Evolutionary conservation across 2,113 vertebrate genomes (phyloP), one percentile per base, ranked within the genome.

Genomic region (Vulpes lagopus): DNA sequence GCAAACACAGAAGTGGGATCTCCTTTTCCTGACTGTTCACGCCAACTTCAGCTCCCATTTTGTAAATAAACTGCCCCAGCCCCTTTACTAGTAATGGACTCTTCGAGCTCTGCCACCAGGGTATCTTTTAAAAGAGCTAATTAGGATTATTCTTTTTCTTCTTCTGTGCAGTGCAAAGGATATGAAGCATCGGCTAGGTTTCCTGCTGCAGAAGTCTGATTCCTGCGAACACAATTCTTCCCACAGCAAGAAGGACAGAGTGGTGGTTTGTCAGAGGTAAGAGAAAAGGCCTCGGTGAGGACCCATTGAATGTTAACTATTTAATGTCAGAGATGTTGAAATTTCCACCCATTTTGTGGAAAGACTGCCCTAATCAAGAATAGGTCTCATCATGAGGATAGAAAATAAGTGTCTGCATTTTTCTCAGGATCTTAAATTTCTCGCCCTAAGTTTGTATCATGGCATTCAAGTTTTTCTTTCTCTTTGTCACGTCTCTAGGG

Each of bases 111-210:
- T 71, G 16, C 35, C 35, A 43, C 8, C 14, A 14, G 20, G 11
- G 2, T 19, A 1, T 23, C 82, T 87, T 19, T 27, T 27, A 32
- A 16, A 35, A 30, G 20, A 89, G 10, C 65, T n/a, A 16, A 0
- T n/a, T 27, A 14, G 43, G 62, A 11, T 55, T 22, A 23, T 38
- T 10, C 27, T 80, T 11, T 76, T 8, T n/a, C 14, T 30, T 97
- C n/a, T 95, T 90, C 74, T 86, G 76, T 25, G 30, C 98, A 99
- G 99, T 73, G 99, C 99, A 88, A 99, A 99, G 98, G 99, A 99
- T 91, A 99, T 99, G 98, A 99, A 99, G 95, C 99, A 99, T 97
- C 99, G 99, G 74, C 99, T 99, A 32, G 99, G 99, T 51, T 99
- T 99, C 95, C 97, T 99, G 82, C 99, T 99, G 79, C 99, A 99